A percentile compares a stretch with the other conserved stretches of the same genome.
phyloP scores from a whole-genome alignment of 2,888 invertebrate genomes.

The Cheilosia urbana region DNA sequence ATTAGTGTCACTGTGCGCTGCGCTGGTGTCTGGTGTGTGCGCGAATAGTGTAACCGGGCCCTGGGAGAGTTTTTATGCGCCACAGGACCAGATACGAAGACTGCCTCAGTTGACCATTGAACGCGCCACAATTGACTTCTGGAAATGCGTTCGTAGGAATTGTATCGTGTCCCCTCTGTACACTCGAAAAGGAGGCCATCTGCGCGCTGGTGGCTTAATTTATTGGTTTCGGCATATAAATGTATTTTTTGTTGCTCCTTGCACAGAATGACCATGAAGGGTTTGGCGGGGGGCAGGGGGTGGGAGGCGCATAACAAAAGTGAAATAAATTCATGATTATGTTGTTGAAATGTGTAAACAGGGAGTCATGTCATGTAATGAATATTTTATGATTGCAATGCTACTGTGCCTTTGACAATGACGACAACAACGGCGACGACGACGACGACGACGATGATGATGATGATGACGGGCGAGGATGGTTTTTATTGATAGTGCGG shows the following conservation, averaged over 20 bases:
- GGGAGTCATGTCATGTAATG: slow-evolving; percentile 76
- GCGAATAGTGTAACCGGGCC: slow-evolving; percentile 16
- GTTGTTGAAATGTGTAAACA: slow-evolving; percentile 76
- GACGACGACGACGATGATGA: background rate
- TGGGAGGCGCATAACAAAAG: slow-evolving; percentile 28
- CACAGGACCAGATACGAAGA: slow-evolving; percentile 15
- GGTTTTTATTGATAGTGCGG: slow-evolving; percentile 58
- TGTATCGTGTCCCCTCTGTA: slow-evolving; percentile 5
- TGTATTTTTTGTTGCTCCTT: slow-evolving; percentile 11
- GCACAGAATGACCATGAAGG: background rate
- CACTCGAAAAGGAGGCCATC: slow-evolving; percentile 52
- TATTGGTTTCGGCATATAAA: slow-evolving; percentile 49
- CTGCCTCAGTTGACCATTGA: slow-evolving; percentile 65
- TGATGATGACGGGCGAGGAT: slow-evolving; percentile 14
- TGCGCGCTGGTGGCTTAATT: slow-evolving; percentile 70
- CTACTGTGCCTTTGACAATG: slow-evolving; percentile 5
- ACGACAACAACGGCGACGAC: background rate
- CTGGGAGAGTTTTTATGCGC: slow-evolving; percentile 28
- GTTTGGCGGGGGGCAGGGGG: background rate
- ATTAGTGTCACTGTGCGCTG: slow-evolving; percentile 66
- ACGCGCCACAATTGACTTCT: slow-evolving; percentile 71
- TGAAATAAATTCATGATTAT: slow-evolving; percentile 75
- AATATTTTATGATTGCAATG: slow-evolving; percentile 74
- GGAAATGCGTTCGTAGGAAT: slow-evolving; percentile 28
- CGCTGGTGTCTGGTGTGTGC: slow-evolving; percentile 31